Evolutionary conservation across 1,140 invertebrate species (phyloP).

Genomic region (Cyrtorhinus lividipennis): DNA sequence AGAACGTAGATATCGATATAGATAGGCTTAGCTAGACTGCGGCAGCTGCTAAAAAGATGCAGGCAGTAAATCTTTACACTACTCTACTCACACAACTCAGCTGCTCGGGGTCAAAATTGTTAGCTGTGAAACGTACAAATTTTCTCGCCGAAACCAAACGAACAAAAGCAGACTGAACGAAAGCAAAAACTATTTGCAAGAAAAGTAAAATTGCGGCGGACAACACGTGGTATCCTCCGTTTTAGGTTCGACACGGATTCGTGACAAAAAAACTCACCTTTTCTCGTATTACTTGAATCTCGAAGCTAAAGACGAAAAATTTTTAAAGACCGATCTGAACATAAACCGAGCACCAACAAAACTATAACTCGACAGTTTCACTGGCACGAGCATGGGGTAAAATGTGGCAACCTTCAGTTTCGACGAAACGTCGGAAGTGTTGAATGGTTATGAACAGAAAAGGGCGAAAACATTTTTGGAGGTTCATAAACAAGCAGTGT

Average conservation of each 20-base stretch:
- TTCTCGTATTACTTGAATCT: slow-evolving; percentile 3
- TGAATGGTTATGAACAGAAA: too few relatives aligned
- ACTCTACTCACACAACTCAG: too few relatives aligned
- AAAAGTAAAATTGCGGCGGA: not conserved
- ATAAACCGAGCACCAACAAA: not conserved
- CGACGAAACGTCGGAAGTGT: not conserved
- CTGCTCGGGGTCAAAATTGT: not conserved
- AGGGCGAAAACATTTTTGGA: too few relatives aligned
- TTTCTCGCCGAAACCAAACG: not conserved
- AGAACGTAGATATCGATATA: too few relatives aligned
- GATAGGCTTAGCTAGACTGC: too few relatives aligned
- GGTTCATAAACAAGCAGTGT: too few relatives aligned
- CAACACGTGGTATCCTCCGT: not conserved
- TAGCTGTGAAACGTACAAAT: not conserved
- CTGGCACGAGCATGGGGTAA: not conserved
- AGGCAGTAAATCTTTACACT: too few relatives aligned
- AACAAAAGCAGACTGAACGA: not conserved
- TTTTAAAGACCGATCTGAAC: not conserved
- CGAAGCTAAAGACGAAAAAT: slow-evolving; percentile 1
- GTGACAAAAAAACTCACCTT: not conserved
- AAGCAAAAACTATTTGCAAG: not conserved
- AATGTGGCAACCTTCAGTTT: not conserved
- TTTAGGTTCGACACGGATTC: not conserved
- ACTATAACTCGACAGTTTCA: not conserved
- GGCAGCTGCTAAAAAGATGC: too few relatives aligned